These are phyloP conservation scores for Drosophila kikkawai DNA, from an alignment of 1,140 invertebrate genomes.

Conservation along the genomic window DNA sequence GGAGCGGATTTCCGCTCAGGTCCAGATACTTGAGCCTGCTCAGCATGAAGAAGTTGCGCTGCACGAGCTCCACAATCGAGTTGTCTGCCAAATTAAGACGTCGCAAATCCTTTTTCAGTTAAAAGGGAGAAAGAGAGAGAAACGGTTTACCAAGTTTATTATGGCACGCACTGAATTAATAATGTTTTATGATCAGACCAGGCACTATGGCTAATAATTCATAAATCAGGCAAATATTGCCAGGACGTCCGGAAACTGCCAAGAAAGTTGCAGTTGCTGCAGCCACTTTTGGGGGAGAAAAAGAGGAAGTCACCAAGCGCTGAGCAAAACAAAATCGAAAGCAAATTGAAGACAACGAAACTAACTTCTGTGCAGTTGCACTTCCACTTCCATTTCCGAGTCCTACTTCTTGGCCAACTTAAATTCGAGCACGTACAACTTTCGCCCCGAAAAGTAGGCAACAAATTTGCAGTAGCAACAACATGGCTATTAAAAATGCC, in stretches of 20 bases:
- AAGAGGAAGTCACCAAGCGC: constrained; percentile 46
- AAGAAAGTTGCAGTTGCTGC: constrained; percentile 56
- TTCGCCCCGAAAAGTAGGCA: constrained; percentile 51
- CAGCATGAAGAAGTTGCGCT: constrained; percentile 88
- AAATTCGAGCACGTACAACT: constrained; percentile 77
- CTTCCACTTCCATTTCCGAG: constrained; percentile 18
- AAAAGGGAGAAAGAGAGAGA: constrained; percentile 1
- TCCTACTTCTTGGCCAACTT: constrained; percentile 47
- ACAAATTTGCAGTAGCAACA: constrained; percentile 40
- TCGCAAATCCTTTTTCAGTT: constrained; percentile 86
- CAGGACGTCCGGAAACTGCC: constrained; percentile 53
- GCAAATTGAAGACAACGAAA: constrained; percentile 77
- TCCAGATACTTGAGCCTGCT: constrained; percentile 89
- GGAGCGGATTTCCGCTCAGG: constrained; percentile 90
- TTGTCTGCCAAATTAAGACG: constrained; percentile 90
- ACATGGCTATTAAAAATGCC: constrained; percentile 75
- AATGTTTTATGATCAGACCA: constrained; percentile 51
- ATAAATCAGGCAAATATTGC: constrained; percentile 65
- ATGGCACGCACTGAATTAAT: constrained; percentile 67
- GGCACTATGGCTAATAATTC: constrained; percentile 61
- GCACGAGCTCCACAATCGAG: constrained; percentile 88
- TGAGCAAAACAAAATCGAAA: constrained; percentile 76
- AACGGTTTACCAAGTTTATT: constrained; percentile 58
- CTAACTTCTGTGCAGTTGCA: constrained; percentile 57
- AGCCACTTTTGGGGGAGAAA: constrained; percentile 10